Conservation (phyloP, 2,888 invertebrate genomes). For the Drosophila koepferae region DNA sequence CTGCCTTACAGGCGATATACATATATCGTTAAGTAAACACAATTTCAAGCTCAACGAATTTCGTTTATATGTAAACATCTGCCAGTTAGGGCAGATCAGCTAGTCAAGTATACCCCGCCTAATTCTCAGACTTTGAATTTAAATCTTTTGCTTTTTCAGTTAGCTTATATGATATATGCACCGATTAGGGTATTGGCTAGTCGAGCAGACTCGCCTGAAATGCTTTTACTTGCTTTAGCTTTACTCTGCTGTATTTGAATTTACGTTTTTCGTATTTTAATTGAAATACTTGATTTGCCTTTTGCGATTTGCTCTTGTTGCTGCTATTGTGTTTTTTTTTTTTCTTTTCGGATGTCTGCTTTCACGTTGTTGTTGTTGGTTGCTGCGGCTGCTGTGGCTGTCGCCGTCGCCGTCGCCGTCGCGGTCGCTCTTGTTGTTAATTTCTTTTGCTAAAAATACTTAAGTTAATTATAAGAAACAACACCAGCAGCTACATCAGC, state of each 20-base stretch:
- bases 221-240: conserved; percentile 5
- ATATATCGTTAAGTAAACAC: too few relatives aligned
- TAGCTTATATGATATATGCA: background rate
- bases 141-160: background rate
- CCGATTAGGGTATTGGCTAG: background rate
- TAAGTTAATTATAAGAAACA: conserved; percentile 76
- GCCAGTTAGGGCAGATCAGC: too few relatives aligned
- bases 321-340: conserved; percentile 16
- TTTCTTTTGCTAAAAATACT: conserved; percentile 73
- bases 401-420: conserved; percentile 23
- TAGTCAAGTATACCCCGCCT: too few relatives aligned
- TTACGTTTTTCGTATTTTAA: conserved; percentile 60
- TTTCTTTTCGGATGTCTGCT: conserved; percentile 6
- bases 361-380: conserved; percentile 15
- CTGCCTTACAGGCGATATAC: too few relatives aligned
- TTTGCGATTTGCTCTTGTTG: conserved; percentile 22
- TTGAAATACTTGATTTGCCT: conserved; percentile 65
- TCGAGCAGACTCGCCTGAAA: background rate
- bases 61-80: too few relatives aligned
- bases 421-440: conserved; percentile 41
- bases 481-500: conserved; percentile 36
- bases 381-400: conserved; percentile 19
- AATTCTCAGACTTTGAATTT: too few relatives aligned
- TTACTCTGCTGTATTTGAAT: conserved; percentile 37
- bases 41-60: too few relatives aligned